These are phyloP conservation scores for Potorous gilbertii DNA, from an alignment of 2,797 vertebrate genomes.

Conservation along the genomic window DNA sequence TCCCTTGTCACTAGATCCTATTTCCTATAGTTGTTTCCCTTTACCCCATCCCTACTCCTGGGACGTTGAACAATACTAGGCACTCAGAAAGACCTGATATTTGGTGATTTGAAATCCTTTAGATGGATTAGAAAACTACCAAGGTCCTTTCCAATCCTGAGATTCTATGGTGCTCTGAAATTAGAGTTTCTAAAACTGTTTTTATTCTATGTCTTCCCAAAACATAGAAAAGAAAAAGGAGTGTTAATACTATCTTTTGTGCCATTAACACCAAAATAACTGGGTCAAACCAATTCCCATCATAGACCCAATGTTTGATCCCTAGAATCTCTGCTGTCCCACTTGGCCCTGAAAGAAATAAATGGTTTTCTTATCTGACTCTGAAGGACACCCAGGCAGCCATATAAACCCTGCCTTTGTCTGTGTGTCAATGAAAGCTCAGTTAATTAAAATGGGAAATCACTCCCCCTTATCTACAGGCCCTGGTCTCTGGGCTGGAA, in stretches of 20 bases:
- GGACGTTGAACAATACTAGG: neutral
- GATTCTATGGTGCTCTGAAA: neutral
- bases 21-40: neutral
- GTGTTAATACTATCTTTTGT: neutral
- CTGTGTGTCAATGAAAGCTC: conserved; percentile 74
- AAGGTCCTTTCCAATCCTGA: neutral
- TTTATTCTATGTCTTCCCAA: neutral
- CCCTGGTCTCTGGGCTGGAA: conserved; percentile 28
- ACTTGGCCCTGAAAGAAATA: conserved; percentile 71
- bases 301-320: neutral
- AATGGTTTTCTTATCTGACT: conserved; percentile 77
- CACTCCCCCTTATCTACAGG: conserved; percentile 71
- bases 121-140: neutral
- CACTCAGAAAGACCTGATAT: neutral
- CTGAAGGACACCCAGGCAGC: conserved; percentile 79
- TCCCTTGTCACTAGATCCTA: neutral
- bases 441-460: conserved; percentile 79
- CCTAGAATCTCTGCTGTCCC: conserved; percentile 69
- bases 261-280: neutral
- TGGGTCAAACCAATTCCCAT: neutral
- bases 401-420: conserved; percentile 78
- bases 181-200: neutral
- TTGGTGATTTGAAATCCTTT: neutral
- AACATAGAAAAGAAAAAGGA: conserved; percentile 21
- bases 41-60: neutral